Evolutionary conservation across 2,797 vertebrate species (phyloP).

Genomic region (Acanthurus leucopareius): DNA sequence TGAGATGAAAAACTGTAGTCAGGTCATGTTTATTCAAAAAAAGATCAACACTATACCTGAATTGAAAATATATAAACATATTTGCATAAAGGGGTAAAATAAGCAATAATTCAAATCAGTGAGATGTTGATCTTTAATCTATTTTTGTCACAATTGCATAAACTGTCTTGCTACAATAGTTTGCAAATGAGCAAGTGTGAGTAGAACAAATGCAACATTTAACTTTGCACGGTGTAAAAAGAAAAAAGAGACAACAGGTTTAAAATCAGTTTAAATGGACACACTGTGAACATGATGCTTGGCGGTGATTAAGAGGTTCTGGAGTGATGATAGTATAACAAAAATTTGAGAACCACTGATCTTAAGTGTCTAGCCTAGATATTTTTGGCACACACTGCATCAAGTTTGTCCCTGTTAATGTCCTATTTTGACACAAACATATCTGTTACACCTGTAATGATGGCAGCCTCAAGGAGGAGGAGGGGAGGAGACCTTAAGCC

Average conservation of each 20-base stretch:
- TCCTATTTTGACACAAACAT: slow-evolving; percentile 6
- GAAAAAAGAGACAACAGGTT: not conserved
- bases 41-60: not conserved
- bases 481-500: not conserved
- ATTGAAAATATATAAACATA: not conserved
- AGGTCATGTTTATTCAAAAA: not conserved
- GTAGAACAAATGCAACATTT: no score
- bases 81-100: not conserved
- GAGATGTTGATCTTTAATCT: not conserved
- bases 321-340: not conserved
- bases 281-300: not conserved
- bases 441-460: not conserved
- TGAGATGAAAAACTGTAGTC: not conserved
- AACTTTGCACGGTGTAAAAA: no score
- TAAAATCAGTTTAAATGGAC: not conserved
- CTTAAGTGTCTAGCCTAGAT: not conserved
- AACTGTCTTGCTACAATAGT: not conserved
- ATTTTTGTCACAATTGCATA: not conserved
- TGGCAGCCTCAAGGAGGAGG: not conserved
- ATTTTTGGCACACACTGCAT: not conserved
- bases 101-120: not conserved
- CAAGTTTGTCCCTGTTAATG: not conserved
- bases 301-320: not conserved
- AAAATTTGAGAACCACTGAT: not conserved
- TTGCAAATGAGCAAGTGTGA: not conserved